phyloP scores from a whole-genome alignment of 1,140 invertebrate species.

The Eriosoma lanigerum region DNA sequence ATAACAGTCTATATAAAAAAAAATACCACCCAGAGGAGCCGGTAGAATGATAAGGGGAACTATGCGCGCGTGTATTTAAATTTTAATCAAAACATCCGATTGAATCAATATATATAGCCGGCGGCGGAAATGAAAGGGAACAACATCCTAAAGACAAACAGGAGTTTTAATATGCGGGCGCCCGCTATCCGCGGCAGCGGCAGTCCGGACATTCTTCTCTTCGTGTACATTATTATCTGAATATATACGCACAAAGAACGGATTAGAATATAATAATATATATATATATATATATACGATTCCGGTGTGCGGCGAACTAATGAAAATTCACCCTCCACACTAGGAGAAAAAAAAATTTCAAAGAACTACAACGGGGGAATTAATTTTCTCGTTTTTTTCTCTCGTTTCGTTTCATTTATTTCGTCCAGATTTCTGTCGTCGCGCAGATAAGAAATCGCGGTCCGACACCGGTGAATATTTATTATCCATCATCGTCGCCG shows the following conservation, averaged over 20 bases:
- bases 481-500: neutral
- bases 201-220: constrained; percentile 46
- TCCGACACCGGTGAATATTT: neutral
- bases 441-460: neutral
- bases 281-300: constrained; percentile 9
- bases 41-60: constrained; percentile 11
- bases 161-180: constrained; percentile 51
- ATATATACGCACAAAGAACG: constrained; percentile 41
- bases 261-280: constrained; percentile 30
- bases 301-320: constrained; percentile 31
- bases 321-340: constrained; percentile 46
- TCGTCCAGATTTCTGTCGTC: constrained; percentile 18
- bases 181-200: constrained; percentile 27
- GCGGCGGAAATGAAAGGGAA: constrained; percentile 46
- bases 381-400: constrained; percentile 15
- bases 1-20: neutral
- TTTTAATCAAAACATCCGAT: constrained; percentile 52
- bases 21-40: neutral
- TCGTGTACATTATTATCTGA: neutral
- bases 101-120: constrained; percentile 36
- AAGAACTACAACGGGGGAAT: constrained; percentile 40
- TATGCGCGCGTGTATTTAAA: constrained; percentile 26
- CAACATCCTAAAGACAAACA: constrained; percentile 50
- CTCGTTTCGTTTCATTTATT: neutral
- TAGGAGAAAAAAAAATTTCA: constrained; percentile 9